Evolutionary conservation across 2,113 vertebrate genomes (phyloP).

Genomic region (Lycocorax pyrrhopterus): DNA sequence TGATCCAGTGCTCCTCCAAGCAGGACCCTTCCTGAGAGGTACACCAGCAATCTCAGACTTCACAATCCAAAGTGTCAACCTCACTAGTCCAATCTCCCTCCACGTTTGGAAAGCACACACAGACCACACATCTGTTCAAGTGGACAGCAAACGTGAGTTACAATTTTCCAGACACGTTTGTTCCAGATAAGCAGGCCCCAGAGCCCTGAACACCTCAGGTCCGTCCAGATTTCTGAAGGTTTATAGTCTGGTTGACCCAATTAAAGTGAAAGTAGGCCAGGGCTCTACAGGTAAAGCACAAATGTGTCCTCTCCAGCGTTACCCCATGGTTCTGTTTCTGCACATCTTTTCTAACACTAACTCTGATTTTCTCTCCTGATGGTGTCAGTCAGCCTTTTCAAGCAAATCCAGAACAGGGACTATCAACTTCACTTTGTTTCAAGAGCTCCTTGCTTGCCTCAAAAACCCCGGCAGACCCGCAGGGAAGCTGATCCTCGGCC

Average conservation of each 20-base stretch:
- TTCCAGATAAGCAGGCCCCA: background rate
- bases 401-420: background rate
- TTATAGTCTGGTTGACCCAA: slow-evolving; percentile 3
- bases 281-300: slow-evolving; percentile 7
- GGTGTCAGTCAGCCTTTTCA: background rate
- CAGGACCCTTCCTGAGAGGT: background rate
- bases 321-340: background rate
- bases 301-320: background rate
- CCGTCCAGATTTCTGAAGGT: background rate
- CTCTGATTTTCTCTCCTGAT: background rate
- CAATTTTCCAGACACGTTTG: background rate
- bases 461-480: background rate
- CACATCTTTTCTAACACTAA: background rate
- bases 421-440: background rate
- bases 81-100: background rate
- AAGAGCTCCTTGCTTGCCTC: background rate
- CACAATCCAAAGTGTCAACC: background rate
- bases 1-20: background rate
- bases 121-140: background rate
- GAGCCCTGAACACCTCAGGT: background rate
- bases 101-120: background rate
- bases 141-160: background rate
- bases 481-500: background rate
- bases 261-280: slow-evolving; percentile 30
- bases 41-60: background rate